Evolutionary conservation across 1,140 invertebrate species (phyloP).

Genomic region (Drosophila obscura): DNA sequence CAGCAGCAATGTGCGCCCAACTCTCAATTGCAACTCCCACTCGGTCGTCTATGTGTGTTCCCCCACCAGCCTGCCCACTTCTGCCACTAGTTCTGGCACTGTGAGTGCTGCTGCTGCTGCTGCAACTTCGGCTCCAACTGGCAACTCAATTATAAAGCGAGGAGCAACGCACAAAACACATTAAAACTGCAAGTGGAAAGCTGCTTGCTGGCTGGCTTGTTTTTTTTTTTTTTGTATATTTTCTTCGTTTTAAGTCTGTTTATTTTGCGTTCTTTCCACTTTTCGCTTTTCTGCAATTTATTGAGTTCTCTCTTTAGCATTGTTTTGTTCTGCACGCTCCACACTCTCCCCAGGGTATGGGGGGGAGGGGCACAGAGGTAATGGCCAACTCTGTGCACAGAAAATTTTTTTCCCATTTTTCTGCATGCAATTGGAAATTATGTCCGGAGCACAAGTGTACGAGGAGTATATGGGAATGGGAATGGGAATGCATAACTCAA

Average conservation of each 20-base stretch:
- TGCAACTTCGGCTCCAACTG: constrained; percentile 50
- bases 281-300: constrained; percentile 67
- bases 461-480: constrained; percentile 5
- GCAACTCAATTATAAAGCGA: constrained; percentile 77
- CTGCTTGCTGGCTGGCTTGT: constrained; percentile 35
- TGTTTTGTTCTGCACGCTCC: constrained; percentile 33
- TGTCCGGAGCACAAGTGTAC: constrained; percentile 3
- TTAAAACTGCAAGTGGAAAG: constrained; percentile 78
- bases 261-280: constrained; percentile 60
- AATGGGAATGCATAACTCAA: constrained; percentile 48
- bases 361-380: constrained; percentile 32
- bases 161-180: constrained; percentile 78
- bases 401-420: constrained; percentile 36
- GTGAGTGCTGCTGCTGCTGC: constrained; percentile 22
- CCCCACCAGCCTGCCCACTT: too few species aligned
- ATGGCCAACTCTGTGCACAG: constrained; percentile 34
- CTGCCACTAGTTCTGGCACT: constrained; percentile 23
- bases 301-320: constrained; percentile 60
- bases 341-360: neutral
- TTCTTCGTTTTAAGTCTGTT: constrained; percentile 24
- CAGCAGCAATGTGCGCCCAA: constrained; percentile 10
- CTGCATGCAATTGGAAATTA: constrained; percentile 52
- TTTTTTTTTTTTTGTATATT: constrained; percentile 8
- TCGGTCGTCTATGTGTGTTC: neutral
- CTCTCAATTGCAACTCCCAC: constrained; percentile 24